These are phyloP conservation scores for Lycia hirtaria DNA, from an alignment of 2,888 invertebrate genomes.

Conservation along the genomic window DNA sequence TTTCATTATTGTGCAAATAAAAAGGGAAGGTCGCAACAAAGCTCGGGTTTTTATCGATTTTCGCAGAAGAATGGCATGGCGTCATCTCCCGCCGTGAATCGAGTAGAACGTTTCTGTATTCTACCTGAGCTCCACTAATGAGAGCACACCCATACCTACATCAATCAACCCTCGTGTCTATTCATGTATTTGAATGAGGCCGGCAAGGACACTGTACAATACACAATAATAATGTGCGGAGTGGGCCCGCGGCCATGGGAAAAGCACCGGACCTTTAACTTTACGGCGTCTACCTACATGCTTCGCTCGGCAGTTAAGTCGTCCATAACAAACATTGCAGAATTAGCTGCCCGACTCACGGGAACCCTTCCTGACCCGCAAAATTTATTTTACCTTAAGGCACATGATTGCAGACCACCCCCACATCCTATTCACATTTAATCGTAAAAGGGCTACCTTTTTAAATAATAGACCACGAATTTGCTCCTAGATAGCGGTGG, in stretches of 20 bases:
- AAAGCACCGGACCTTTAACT: conserved; percentile 37
- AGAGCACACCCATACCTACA: conserved; percentile 29
- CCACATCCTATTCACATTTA: conserved; percentile 35
- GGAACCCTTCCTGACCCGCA: conserved; percentile 36
- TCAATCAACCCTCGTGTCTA: conserved; percentile 33
- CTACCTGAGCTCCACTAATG: conserved; percentile 24
- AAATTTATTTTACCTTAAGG: conserved; percentile 34
- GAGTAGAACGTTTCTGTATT: conserved; percentile 14
- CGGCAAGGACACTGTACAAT: conserved; percentile 34
- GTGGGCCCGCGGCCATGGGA: conserved; percentile 35
- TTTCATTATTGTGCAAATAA: conserved; percentile 30
- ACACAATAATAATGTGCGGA: conserved; percentile 28
- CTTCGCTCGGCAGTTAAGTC: conserved; percentile 39
- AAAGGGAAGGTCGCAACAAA: conserved; percentile 25
- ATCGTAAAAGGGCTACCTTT: conserved; percentile 35
- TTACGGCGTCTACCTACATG: conserved; percentile 39
- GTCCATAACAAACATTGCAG: conserved; percentile 41
- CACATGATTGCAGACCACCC: conserved; percentile 34
- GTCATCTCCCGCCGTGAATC: conserved; percentile 26
- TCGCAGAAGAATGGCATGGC: conserved; percentile 29
- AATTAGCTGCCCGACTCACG: conserved; percentile 36
- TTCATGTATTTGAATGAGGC: conserved; percentile 32
- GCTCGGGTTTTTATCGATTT: conserved; percentile 28
- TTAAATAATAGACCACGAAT: conserved; percentile 33
- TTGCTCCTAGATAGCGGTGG: conserved; percentile 20